Percentiles rank a stretch among this genome's conserved stretches.
phyloP scores from a whole-genome alignment of 2,113 vertebrate species.

The western clawed frog (Xenopus tropicalis) region DNA sequence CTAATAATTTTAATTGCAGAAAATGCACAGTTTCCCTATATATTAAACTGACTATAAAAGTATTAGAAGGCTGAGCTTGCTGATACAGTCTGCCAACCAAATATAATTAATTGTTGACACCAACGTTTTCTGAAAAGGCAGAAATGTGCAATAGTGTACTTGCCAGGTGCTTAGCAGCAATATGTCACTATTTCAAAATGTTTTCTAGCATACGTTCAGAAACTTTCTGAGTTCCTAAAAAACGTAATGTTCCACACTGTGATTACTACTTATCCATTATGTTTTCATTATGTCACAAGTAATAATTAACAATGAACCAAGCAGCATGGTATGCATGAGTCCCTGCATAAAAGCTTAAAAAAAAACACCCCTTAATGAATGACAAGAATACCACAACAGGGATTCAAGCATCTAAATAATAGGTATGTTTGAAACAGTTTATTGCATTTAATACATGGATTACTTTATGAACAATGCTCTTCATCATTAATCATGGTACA shows the following conservation, averaged over 20 bases:
- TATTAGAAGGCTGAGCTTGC: slow-evolving; percentile 8
- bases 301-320: slow-evolving; percentile 38
- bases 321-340: slow-evolving; percentile 6
- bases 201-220: slow-evolving; percentile 35
- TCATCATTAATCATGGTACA: too few relatives aligned
- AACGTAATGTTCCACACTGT: slow-evolving; percentile 17
- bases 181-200: slow-evolving; percentile 27
- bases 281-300: slow-evolving; percentile 26
- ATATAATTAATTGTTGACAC: slow-evolving; percentile 42
- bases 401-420: too few relatives aligned
- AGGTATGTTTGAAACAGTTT: too few relatives aligned
- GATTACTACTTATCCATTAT: slow-evolving; percentile 38
- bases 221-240: slow-evolving; percentile 33
- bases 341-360: slow-evolving; percentile 12
- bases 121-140: slow-evolving; percentile 26
- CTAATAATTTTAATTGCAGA: not conserved
- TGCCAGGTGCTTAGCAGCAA: slow-evolving; percentile 36
- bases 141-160: slow-evolving; percentile 26
- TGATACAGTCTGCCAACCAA: slow-evolving; percentile 31
- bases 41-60: not conserved
- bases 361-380: slow-evolving; percentile 8
- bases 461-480: too few relatives aligned
- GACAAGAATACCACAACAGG: not conserved
- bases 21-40: not conserved
- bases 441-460: too few relatives aligned